Evolutionary conservation across 1,140 invertebrate genomes (phyloP).

Genomic region (Chelonus insularis): DNA sequence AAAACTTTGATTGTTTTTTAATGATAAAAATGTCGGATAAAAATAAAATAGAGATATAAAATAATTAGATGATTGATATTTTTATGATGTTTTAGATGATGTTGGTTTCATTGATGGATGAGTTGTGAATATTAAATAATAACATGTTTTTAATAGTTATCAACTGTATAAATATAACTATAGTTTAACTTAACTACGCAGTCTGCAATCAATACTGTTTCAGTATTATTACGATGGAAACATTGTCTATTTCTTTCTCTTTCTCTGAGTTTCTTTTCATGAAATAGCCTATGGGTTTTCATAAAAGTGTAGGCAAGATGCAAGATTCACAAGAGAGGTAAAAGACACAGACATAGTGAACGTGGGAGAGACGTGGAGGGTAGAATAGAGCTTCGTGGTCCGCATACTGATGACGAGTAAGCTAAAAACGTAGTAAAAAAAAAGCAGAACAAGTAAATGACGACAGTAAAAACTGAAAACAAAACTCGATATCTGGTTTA

Average conservation of each 20-base stretch:
- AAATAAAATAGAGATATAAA: too few relatives aligned
- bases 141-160: too few relatives aligned
- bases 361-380: conserved; percentile 34
- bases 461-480: conserved; percentile 8
- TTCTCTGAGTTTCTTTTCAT: conserved; percentile 23
- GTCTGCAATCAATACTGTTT: conserved; percentile 60
- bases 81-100: too few relatives aligned
- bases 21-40: too few relatives aligned
- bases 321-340: conserved; percentile 21
- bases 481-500: conserved; percentile 2
- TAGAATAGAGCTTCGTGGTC: conserved; percentile 52
- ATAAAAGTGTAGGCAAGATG: conserved; percentile 31
- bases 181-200: conserved; percentile 39
- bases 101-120: too few relatives aligned
- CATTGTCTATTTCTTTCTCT: conserved; percentile 36
- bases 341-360: conserved; percentile 23
- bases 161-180: conserved; percentile 26
- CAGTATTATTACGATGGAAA: conserved; percentile 59
- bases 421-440: conserved; percentile 26
- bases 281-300: conserved; percentile 53
- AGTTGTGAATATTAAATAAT: too few relatives aligned
- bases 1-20: too few relatives aligned
- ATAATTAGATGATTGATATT: too few relatives aligned
- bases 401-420: conserved; percentile 55
- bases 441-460: conserved; percentile 23